phyloP scores from a whole-genome alignment of 2,888 invertebrate species.

The Lochmaea capreae region DNA sequence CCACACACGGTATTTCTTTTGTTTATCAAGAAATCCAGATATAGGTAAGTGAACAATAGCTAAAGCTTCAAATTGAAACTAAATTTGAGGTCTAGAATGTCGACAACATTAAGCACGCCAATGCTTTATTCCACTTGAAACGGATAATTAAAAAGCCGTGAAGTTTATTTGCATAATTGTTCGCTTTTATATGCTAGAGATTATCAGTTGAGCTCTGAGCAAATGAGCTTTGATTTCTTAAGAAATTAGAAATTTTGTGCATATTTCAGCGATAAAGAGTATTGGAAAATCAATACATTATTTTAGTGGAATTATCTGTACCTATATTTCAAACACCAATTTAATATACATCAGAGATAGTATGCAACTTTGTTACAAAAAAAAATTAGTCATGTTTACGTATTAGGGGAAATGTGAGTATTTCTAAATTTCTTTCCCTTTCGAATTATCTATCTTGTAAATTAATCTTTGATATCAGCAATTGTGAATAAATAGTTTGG shows the following conservation, averaged over 20 bases:
- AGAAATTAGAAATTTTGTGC: constrained; percentile 16
- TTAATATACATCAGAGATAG: too few relatives aligned
- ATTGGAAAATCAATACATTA: not conserved
- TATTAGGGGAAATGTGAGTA: too few relatives aligned
- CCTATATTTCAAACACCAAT: not conserved
- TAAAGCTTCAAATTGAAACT: not conserved
- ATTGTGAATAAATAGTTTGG: too few relatives aligned
- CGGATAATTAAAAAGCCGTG: constrained; percentile 40
- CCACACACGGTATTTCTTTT: too few relatives aligned
- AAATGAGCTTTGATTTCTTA: constrained; percentile 29
- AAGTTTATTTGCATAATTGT: constrained; percentile 40
- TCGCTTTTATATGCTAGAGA: constrained; percentile 29
- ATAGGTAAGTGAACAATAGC: too few relatives aligned
- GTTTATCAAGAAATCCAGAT: too few relatives aligned
- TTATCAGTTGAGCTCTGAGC: constrained; percentile 15
- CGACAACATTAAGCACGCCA: not conserved
- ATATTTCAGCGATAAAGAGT: not conserved
- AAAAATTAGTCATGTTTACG: too few relatives aligned
- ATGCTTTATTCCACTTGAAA: constrained; percentile 15
- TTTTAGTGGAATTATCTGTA: not conserved
- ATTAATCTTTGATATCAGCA: too few relatives aligned
- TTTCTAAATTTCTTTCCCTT: too few relatives aligned
- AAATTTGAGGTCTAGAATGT: not conserved
- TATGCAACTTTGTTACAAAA: too few relatives aligned
- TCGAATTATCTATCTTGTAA: too few relatives aligned